Conservation (phyloP, 2,113 vertebrate genomes). For the Pseudorectes ferrugineus region DNA sequence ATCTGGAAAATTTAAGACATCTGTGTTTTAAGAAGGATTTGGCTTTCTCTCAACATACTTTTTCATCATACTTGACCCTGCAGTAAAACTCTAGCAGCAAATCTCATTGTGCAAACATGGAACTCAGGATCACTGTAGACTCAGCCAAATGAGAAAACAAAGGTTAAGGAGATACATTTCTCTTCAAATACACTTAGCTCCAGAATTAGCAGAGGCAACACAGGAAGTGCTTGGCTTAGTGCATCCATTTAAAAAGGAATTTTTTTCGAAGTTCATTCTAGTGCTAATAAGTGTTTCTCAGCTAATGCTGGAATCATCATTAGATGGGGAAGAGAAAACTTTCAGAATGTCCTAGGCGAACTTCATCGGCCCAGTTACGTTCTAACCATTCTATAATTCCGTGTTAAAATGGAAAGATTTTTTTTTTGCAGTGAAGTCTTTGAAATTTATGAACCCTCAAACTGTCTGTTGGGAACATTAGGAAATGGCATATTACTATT, state of each 20-base stretch:
- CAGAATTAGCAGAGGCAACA: neutral
- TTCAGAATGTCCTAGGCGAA: neutral
- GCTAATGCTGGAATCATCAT: neutral
- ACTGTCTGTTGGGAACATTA: neutral
- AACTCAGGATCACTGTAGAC: neutral
- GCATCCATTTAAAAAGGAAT: neutral
- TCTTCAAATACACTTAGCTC: neutral
- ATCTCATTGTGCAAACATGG: slow-evolving; percentile 5
- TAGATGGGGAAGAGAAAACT: neutral
- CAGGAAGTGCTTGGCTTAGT: neutral
- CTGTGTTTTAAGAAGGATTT: slow-evolving; percentile 28
- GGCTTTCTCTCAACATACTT: slow-evolving; percentile 1
- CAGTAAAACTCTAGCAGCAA: neutral
- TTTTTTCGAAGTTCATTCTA: neutral
- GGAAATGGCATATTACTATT: neutral
- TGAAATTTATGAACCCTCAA: neutral
- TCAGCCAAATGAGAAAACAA: neutral
- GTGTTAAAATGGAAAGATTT: neutral
- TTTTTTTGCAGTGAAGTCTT: neutral
- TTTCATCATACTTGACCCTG: neutral
- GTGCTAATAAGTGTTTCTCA: neutral
- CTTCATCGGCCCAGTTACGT: neutral
- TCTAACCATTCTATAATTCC: neutral
- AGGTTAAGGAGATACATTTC: neutral
- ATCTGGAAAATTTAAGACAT: neutral